Conservation (phyloP, 2,797 vertebrate species). For the Mus caroli region DNA sequence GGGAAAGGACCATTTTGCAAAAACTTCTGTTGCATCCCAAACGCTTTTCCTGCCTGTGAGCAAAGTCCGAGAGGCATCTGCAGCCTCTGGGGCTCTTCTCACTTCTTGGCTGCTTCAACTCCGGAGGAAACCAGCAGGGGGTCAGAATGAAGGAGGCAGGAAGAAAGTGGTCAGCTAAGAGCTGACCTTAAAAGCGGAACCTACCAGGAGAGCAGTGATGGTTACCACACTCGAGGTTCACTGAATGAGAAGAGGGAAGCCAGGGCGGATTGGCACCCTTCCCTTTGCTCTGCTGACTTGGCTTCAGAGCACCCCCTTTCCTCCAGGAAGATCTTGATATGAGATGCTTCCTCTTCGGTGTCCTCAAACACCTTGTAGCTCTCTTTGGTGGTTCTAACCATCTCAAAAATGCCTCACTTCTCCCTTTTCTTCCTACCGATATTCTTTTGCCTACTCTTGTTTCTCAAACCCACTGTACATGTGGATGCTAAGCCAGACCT, state of each 20-base stretch:
- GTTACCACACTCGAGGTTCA: neutral
- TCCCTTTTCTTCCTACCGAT: neutral
- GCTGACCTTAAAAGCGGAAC: neutral
- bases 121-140: neutral
- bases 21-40: neutral
- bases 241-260: neutral
- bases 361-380: neutral
- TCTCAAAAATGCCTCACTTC: neutral
- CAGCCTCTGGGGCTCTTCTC: neutral
- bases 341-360: neutral
- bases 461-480: neutral
- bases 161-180: neutral
- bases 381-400: neutral
- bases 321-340: neutral
- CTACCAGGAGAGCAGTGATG: neutral
- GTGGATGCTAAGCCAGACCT: neutral
- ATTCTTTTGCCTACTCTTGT: neutral
- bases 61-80: neutral
- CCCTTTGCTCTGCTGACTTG: neutral
- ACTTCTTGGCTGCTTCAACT: neutral
- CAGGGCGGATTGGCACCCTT: neutral
- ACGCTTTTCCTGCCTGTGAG: neutral
- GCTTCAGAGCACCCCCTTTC: neutral
- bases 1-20: neutral
- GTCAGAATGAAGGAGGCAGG: neutral